phyloP scores from a whole-genome alignment of 2,797 vertebrate genomes.

The Sebastes minor region DNA sequence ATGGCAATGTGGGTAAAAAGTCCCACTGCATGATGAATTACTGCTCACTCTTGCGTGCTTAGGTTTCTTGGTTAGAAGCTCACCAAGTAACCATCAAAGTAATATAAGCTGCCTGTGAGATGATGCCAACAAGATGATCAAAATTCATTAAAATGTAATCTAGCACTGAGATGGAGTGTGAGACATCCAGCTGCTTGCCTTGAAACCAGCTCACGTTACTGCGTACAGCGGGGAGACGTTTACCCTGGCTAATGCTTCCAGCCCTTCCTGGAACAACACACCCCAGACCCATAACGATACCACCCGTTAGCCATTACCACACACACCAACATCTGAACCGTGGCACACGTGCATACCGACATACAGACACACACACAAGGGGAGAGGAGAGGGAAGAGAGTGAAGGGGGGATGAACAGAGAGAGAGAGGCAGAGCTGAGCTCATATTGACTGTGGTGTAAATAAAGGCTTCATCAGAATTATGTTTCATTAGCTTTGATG shows the following conservation, averaged over 20 bases:
- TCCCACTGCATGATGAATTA: background rate
- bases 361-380: conserved; percentile 4
- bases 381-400: background rate
- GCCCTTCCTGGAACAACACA: conserved; percentile 34
- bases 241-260: conserved; percentile 18
- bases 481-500: conserved; percentile 57
- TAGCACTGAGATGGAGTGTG: conserved; percentile 18
- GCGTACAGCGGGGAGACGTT: conserved; percentile 21
- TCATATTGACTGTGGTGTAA: conserved; percentile 27
- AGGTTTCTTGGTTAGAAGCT: conserved; percentile 18
- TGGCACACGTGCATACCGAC: conserved; percentile 11
- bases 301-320: conserved; percentile 32
- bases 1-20: background rate
- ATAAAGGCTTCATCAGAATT: conserved; percentile 58
- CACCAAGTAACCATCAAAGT: conserved; percentile 26
- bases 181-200: conserved; percentile 42
- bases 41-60: background rate
- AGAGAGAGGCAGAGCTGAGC: conserved; percentile 6
- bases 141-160: conserved; percentile 60
- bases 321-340: background rate
- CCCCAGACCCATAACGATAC: background rate
- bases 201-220: conserved; percentile 26
- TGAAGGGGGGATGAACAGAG: background rate
- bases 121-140: conserved; percentile 36
- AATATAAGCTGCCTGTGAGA: conserved; percentile 20